Evolutionary conservation across 2,888 invertebrate species (phyloP).

Genomic region (Drosophila basisetae): DNA sequence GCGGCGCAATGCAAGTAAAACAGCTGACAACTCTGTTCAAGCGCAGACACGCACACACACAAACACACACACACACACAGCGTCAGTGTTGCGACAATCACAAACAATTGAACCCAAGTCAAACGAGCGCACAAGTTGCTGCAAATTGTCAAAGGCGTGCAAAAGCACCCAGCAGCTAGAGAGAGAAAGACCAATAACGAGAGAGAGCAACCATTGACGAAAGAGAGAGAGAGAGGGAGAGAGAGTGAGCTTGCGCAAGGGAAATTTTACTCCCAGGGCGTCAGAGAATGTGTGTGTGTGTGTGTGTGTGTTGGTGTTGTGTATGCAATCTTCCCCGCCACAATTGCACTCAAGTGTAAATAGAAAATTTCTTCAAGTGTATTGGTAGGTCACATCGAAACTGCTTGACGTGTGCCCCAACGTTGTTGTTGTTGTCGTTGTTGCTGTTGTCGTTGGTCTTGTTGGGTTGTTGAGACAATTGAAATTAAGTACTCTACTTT

Average conservation of each 20-base stretch:
- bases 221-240: neutral
- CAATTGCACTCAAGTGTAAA: slow-evolving; percentile 78
- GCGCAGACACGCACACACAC: slow-evolving; percentile 19
- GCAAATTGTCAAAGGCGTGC: slow-evolving; percentile 80
- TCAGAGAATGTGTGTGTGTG: neutral
- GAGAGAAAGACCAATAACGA: slow-evolving; percentile 19
- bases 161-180: slow-evolving; percentile 49
- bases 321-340: slow-evolving; percentile 47
- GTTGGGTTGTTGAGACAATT: slow-evolving; percentile 76
- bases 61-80: slow-evolving; percentile 10
- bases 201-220: slow-evolving; percentile 8
- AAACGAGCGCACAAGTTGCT: slow-evolving; percentile 82
- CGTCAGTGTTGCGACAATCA: slow-evolving; percentile 69
- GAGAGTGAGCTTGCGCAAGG: slow-evolving; percentile 51
- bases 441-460: slow-evolving; percentile 35
- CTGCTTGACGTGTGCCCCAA: slow-evolving; percentile 61
- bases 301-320: neutral
- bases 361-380: slow-evolving; percentile 78
- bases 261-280: slow-evolving; percentile 59
- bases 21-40: slow-evolving; percentile 77
- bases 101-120: slow-evolving; percentile 82
- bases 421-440: slow-evolving; percentile 20
- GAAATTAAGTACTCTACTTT: slow-evolving; percentile 81
- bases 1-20: slow-evolving; percentile 66
- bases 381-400: slow-evolving; percentile 80